Conservation (phyloP, 2,888 invertebrate genomes). For the Drosophila trichaetosa region DNA sequence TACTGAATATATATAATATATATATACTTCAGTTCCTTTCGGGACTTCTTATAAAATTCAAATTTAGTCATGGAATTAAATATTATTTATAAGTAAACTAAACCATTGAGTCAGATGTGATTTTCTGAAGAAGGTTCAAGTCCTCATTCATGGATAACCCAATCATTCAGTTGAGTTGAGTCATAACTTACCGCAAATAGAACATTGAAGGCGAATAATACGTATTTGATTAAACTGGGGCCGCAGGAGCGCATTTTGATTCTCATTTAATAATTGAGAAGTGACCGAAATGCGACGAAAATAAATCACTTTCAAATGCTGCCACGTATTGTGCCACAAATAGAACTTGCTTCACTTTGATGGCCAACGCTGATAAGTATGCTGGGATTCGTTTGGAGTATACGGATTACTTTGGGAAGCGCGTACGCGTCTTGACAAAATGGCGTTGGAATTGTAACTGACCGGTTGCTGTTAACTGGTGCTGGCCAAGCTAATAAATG, state of each 20-base stretch:
- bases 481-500: slow-evolving; percentile 55
- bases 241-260: slow-evolving; percentile 85
- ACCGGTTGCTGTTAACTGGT: slow-evolving; percentile 66
- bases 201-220: slow-evolving; percentile 88
- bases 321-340: slow-evolving; percentile 8
- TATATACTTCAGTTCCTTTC: background rate
- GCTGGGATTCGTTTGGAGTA: background rate
- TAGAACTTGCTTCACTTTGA: slow-evolving; percentile 11
- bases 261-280: slow-evolving; percentile 57
- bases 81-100: background rate
- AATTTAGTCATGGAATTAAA: no score
- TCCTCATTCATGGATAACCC: slow-evolving; percentile 4
- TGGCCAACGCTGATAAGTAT: slow-evolving; percentile 23
- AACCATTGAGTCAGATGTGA: background rate
- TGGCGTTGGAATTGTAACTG: slow-evolving; percentile 79
- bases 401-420: slow-evolving; percentile 2
- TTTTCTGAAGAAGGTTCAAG: background rate
- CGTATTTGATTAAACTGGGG: slow-evolving; percentile 87
- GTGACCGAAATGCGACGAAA: background rate
- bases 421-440: slow-evolving; percentile 66
- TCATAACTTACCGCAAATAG: slow-evolving; percentile 87
- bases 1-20: background rate
- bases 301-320: background rate
- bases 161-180: no score
- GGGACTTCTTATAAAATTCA: no score